A percentile compares a stretch with the other conserved stretches of the same genome.
These are phyloP conservation scores for Epinephelus awoara DNA, from an alignment of 2,797 vertebrate genomes.

Conservation along the genomic window DNA sequence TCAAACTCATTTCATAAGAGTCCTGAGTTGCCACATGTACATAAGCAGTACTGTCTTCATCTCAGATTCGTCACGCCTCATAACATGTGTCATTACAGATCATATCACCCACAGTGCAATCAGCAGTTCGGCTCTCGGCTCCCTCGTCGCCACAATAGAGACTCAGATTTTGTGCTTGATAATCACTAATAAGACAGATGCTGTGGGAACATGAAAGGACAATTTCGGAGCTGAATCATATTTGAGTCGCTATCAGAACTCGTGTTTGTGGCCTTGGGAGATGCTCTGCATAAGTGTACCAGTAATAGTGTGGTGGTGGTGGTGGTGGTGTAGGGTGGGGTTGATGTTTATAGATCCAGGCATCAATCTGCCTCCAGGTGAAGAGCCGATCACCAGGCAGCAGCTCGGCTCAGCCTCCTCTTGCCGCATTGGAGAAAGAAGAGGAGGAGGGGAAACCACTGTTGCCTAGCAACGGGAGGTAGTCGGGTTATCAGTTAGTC, in stretches of 20 bases:
- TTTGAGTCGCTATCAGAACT: conserved; percentile 14
- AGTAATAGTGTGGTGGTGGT: background rate
- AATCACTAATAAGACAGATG: conserved; percentile 29
- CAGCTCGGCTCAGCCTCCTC: conserved; percentile 44
- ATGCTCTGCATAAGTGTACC: background rate
- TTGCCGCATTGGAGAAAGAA: conserved; percentile 76
- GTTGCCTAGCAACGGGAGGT: conserved; percentile 85
- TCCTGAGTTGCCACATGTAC: conserved; percentile 33
- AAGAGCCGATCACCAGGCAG: conserved; percentile 48
- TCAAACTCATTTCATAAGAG: conserved; percentile 33
- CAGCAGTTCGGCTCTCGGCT: conserved; percentile 40
- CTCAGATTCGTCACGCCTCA: conserved; percentile 44
- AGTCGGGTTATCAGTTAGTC: conserved; percentile 64
- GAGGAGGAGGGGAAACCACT: conserved; percentile 37
- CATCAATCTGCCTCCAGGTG: conserved; percentile 53
- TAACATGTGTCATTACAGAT: conserved; percentile 41
- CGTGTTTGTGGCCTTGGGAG: conserved; percentile 15
- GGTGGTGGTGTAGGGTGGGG: background rate
- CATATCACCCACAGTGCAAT: conserved; percentile 56
- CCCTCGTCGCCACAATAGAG: background rate
- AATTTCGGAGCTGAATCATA: background rate
- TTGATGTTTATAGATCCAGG: conserved; percentile 30
- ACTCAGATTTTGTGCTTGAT: conserved; percentile 34
- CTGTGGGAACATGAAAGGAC: conserved; percentile 13
- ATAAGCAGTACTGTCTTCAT: conserved; percentile 35